phyloP scores from a whole-genome alignment of 2,888 invertebrate species.

The Gerris lacustris region DNA sequence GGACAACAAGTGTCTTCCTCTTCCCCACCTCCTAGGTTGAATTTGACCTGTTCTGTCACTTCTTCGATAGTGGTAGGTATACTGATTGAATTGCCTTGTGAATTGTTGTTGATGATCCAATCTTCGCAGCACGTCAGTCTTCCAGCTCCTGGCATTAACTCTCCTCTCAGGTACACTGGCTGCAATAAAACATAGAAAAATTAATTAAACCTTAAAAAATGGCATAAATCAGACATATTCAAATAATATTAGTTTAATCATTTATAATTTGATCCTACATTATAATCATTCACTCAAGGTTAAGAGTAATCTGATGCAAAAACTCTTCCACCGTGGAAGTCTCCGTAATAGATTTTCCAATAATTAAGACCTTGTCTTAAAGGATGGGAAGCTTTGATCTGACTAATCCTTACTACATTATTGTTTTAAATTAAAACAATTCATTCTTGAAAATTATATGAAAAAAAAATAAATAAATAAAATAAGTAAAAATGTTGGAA shows the following conservation, averaged over 20 bases:
- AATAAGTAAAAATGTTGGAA: too few relatives aligned
- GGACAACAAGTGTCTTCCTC: neutral
- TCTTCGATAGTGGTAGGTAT: neutral
- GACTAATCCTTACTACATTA: too few relatives aligned
- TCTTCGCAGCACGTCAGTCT: constrained; percentile 51
- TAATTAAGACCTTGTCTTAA: too few relatives aligned
- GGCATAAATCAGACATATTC: constrained; percentile 6
- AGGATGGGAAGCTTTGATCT: too few relatives aligned
- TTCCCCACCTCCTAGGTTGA: neutral
- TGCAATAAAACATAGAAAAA: constrained; percentile 41
- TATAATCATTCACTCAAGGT: too few relatives aligned
- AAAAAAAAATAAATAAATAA: too few relatives aligned
- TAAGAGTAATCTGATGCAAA: too few relatives aligned
- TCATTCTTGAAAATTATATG: too few relatives aligned
- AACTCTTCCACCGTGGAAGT: too few relatives aligned
- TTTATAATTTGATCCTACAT: too few relatives aligned
- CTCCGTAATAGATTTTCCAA: too few relatives aligned
- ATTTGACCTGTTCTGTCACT: constrained; percentile 5
- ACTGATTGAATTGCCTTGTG: neutral
- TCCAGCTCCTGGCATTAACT: constrained; percentile 64
- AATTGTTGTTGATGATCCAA: constrained; percentile 28
- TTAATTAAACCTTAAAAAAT: constrained; percentile 17
- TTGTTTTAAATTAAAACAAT: too few relatives aligned
- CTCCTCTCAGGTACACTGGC: constrained; percentile 66
- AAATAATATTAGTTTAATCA: neutral